A percentile compares a stretch with the other conserved stretches of the same genome.
Conservation (phyloP, 2,113 vertebrate genomes). For the Campylomormyrus tamandua region DNA sequence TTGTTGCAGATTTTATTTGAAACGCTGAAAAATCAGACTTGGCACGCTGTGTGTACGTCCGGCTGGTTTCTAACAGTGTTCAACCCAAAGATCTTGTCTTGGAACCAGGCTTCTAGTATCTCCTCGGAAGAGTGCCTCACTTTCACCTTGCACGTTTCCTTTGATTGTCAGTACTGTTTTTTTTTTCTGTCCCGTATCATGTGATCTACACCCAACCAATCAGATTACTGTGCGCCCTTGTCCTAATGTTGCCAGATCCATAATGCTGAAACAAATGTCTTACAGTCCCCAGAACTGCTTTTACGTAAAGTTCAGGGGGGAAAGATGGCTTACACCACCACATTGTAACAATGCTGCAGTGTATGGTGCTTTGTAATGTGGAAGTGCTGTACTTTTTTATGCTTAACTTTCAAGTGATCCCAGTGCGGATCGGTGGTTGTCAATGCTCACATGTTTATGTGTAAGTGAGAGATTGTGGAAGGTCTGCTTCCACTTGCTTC, state of each 20-base stretch:
- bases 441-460: slow-evolving; percentile 10
- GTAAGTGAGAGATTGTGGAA: slow-evolving; percentile 11
- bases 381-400: slow-evolving; percentile 5
- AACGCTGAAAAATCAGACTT: not conserved
- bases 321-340: not conserved
- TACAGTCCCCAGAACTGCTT: not conserved
- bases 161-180: not conserved
- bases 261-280: not conserved
- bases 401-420: slow-evolving; percentile 10
- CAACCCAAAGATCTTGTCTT: not conserved
- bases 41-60: too few species aligned
- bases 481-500: not conserved
- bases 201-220: not conserved
- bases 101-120: not conserved
- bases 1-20: not conserved
- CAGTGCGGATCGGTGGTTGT: not conserved
- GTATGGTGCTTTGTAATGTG: not conserved
- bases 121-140: not conserved
- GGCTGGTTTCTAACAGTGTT: not conserved
- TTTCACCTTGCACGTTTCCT: not conserved
- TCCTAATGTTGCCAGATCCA: not conserved
- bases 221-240: not conserved
- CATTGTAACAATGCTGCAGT: not conserved
- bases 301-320: not conserved
- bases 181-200: not conserved